Evolutionary conservation across 2,113 vertebrate genomes (phyloP).

Genomic region (Acrocephalus arundinaceus): DNA sequence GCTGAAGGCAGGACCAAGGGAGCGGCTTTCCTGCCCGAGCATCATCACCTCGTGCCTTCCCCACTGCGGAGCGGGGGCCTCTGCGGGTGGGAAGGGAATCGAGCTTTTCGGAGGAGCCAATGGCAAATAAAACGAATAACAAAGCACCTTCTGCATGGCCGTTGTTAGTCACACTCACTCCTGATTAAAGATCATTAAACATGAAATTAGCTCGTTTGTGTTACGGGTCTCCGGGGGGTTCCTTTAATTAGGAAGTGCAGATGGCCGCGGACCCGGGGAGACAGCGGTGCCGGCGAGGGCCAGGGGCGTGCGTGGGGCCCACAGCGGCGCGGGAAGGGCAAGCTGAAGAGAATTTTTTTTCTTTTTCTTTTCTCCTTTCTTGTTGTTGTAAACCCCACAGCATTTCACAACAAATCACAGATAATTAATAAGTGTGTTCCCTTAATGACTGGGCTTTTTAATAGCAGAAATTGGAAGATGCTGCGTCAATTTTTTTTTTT

Average conservation of each 20-base stretch:
- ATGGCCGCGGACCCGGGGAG: conserved; percentile 63
- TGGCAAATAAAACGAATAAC: conserved; percentile 40
- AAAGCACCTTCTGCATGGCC: conserved; percentile 72
- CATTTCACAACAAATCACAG: conserved; percentile 78
- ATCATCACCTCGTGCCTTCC: neutral
- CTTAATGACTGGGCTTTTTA: conserved; percentile 75
- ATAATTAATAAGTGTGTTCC: conserved; percentile 78
- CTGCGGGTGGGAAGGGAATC: neutral
- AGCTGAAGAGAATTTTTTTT: neutral
- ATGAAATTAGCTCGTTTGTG: conserved; percentile 81
- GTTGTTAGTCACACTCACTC: conserved; percentile 69
- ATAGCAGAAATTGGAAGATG: conserved; percentile 74
- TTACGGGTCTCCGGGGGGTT: conserved; percentile 70
- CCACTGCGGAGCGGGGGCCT: neutral
- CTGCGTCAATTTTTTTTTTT: neutral
- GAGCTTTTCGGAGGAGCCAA: neutral
- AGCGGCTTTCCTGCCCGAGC: neutral
- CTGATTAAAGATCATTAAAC: conserved; percentile 84
- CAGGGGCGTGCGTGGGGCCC: neutral
- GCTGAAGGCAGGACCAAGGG: neutral
- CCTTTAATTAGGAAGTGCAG: conserved; percentile 72
- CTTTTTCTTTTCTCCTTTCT: conserved; percentile 10
- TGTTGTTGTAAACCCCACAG: conserved; percentile 68
- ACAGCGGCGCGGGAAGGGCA: neutral
- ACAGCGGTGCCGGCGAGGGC: neutral